A percentile compares a stretch with the other conserved stretches of the same genome.
Conservation (phyloP, 2,888 invertebrate genomes). For the Papilio gigon region DNA sequence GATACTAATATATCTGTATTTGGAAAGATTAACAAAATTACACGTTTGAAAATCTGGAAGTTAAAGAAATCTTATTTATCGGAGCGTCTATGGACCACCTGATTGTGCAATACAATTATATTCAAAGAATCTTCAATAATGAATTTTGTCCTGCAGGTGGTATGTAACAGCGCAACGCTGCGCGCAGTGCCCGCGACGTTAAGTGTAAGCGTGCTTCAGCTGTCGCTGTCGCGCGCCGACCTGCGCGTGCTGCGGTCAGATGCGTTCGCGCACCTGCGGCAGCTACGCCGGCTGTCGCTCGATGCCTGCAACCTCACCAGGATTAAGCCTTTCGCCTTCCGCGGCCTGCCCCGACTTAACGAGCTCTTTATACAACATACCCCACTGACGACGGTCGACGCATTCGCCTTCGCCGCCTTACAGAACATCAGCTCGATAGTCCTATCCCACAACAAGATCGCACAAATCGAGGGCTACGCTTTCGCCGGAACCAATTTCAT, state of each 20-base stretch:
- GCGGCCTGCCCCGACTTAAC: constrained; percentile 89
- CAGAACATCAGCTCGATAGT: constrained; percentile 89
- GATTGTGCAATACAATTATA: neutral
- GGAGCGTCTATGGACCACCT: no score
- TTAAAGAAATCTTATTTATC: no score
- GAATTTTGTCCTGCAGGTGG: constrained; percentile 83
- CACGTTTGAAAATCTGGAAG: no score
- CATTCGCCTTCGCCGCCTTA: constrained; percentile 92
- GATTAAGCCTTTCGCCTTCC: constrained; percentile 92
- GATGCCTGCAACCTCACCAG: constrained; percentile 93
- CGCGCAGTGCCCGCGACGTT: constrained; percentile 90
- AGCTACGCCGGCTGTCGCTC: constrained; percentile 90
- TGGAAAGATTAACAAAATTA: neutral
- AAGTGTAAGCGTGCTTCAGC: constrained; percentile 90
- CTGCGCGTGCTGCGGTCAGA: constrained; percentile 91
- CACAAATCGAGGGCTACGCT: constrained; percentile 88
- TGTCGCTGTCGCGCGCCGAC: constrained; percentile 93
- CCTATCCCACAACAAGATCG: constrained; percentile 87
- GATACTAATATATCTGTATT: neutral
- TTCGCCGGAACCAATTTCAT: constrained; percentile 94
- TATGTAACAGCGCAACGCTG: constrained; percentile 93
- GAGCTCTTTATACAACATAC: constrained; percentile 94
- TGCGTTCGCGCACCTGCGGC: constrained; percentile 91
- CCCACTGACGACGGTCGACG: constrained; percentile 89
- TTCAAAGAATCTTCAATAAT: neutral